Percentiles rank a stretch among this genome's conserved stretches.
Conservation (phyloP, 2,113 vertebrate genomes). For the Lanius ludovicianus region DNA sequence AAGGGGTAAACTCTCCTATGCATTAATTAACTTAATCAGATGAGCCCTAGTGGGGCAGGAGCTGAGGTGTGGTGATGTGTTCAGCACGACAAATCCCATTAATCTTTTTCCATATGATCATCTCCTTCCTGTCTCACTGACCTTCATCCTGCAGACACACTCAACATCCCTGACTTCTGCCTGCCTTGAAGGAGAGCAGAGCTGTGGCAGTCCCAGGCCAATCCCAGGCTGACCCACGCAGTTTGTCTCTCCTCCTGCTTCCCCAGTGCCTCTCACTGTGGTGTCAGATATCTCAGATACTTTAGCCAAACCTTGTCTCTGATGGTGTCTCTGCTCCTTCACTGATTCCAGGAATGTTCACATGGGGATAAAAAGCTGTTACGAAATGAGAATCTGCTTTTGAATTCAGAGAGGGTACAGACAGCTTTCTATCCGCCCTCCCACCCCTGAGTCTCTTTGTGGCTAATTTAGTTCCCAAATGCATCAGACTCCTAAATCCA, state of each 20-base stretch:
- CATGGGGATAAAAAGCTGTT: background rate
- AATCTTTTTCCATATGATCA: background rate
- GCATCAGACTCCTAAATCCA: conserved; percentile 12
- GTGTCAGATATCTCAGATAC: background rate
- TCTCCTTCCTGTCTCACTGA: background rate
- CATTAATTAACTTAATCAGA: background rate
- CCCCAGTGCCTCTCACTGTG: background rate
- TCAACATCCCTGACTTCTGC: background rate
- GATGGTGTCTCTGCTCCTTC: background rate
- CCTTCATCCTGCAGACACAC: background rate
- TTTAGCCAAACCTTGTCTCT: background rate
- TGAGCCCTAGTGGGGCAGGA: background rate
- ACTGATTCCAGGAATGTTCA: background rate
- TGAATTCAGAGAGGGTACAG: conserved; percentile 32
- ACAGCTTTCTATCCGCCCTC: conserved; percentile 19
- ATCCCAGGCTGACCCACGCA: background rate
- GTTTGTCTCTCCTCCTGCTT: background rate
- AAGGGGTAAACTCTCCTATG: background rate
- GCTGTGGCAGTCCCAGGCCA: background rate
- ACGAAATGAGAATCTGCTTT: conserved; percentile 13
- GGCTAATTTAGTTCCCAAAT: conserved; percentile 34
- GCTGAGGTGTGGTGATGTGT: background rate
- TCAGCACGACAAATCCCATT: background rate
- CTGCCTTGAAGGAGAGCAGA: background rate
- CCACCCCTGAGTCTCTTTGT: conserved; percentile 33